These are phyloP conservation scores for Tetramorium simillimum DNA, from an alignment of 1,140 invertebrate species.

Conservation along the genomic window DNA sequence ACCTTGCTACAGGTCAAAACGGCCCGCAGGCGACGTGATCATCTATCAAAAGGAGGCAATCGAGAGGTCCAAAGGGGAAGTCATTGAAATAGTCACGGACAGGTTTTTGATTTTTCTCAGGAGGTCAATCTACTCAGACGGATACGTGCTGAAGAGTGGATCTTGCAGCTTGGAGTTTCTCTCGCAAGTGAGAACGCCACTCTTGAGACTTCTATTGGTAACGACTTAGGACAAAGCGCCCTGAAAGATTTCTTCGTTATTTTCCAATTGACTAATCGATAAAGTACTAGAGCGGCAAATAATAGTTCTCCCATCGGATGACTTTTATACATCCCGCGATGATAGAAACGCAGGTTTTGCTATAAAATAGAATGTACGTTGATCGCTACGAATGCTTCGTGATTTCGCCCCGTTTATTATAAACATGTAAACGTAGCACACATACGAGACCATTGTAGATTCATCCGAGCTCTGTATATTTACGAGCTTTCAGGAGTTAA, in stretches of 20 bases:
- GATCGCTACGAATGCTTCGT: not conserved
- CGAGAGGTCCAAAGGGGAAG: not conserved
- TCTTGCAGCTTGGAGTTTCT: slow-evolving; percentile 35
- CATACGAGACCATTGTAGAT: not conserved
- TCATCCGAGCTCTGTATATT: slow-evolving; percentile 46
- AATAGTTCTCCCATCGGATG: not conserved
- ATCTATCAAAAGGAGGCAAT: not conserved
- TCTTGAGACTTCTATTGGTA: slow-evolving; percentile 10
- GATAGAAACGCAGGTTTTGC: not conserved
- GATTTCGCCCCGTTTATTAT: not conserved
- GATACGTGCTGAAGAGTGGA: slow-evolving; percentile 67
- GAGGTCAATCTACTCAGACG: slow-evolving; percentile 58
- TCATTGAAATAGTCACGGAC: slow-evolving; percentile 60
- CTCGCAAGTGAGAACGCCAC: not conserved
- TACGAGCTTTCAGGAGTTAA: slow-evolving; percentile 56
- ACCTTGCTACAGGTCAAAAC: slow-evolving; percentile 6
- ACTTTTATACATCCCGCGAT: not conserved
- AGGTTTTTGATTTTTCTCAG: slow-evolving; percentile 67
- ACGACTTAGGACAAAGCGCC: not conserved
- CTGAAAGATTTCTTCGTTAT: not conserved
- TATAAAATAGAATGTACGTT: not conserved
- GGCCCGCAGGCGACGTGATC: not conserved
- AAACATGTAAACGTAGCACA: slow-evolving; percentile 21
- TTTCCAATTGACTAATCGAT: not conserved
- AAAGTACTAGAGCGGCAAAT: not conserved